These are phyloP conservation scores for Corvus cornix DNA, from an alignment of 2,113 vertebrate genomes.

Conservation along the genomic window DNA sequence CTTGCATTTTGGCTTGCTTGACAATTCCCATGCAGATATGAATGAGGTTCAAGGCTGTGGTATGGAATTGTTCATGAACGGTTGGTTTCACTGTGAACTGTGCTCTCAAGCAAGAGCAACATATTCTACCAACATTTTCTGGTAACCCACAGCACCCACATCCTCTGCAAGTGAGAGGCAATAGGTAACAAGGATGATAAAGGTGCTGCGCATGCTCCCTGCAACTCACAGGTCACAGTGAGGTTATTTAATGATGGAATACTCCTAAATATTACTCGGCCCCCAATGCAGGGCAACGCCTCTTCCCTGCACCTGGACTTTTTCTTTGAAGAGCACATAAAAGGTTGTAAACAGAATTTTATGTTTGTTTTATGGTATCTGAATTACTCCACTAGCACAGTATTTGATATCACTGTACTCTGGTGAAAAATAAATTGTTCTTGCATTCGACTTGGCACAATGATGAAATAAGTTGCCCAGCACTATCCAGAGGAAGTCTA, in stretches of 20 bases:
- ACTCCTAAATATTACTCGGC: background rate
- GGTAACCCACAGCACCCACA: slow-evolving; percentile 56
- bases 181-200: background rate
- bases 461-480: background rate
- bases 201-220: rapidly evolving
- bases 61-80: background rate
- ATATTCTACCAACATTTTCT: background rate
- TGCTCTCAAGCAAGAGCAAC: slow-evolving; percentile 15
- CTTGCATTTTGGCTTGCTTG: background rate
- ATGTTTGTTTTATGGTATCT: background rate
- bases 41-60: background rate
- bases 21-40: background rate
- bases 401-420: background rate
- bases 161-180: slow-evolving; percentile 42
- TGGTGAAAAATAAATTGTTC: background rate
- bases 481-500: background rate
- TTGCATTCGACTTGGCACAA: background rate
- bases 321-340: background rate
- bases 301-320: background rate
- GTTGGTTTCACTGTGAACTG: background rate
- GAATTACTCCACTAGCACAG: background rate
- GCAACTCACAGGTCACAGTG: background rate
- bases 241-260: background rate
- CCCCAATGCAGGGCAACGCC: background rate
- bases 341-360: background rate